Conservation (phyloP, 37 sponge, comb jelly and placozoan genomes). For the Hexactinellida sp. region DNA sequence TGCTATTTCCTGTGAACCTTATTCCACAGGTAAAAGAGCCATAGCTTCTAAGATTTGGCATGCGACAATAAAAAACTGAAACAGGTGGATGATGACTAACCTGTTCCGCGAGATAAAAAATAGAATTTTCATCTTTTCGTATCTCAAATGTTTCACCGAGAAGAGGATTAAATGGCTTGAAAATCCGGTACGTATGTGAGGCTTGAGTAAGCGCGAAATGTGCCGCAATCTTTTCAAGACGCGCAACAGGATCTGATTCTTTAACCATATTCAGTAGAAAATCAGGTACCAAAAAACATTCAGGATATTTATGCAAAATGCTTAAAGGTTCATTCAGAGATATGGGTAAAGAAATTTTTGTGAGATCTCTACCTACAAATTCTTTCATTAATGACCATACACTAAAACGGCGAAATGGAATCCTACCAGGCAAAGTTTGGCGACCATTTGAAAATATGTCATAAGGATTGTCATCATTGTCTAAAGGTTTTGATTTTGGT, state of each 20-base stretch:
- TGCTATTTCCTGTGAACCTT: not conserved
- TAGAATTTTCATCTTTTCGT: not conserved
- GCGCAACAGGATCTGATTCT: not conserved
- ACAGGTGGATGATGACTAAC: conserved; percentile 51
- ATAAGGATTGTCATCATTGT: not conserved
- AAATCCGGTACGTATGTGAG: not conserved
- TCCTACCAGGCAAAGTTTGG: not conserved
- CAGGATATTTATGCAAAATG: not conserved
- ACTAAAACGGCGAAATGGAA: not conserved
- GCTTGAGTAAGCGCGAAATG: not conserved
- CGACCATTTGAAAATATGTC: not conserved
- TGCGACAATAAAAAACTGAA: conserved; percentile 16
- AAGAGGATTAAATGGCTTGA: conserved; percentile 62
- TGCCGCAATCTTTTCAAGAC: not conserved
- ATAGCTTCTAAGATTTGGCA: not conserved
- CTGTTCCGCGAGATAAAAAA: conserved; percentile 16
- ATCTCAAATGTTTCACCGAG: conserved; percentile 60
- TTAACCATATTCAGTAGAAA: not conserved
- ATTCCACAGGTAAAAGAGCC: not conserved
- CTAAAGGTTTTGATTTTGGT: too few relatives aligned
- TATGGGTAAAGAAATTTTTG: not conserved
- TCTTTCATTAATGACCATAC: not conserved
- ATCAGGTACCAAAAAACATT: not conserved
- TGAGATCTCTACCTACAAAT: not conserved
- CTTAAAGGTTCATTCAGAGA: not conserved